phyloP scores from a whole-genome alignment of 1,140 invertebrate genomes.

The Listronotus bonariensis region DNA sequence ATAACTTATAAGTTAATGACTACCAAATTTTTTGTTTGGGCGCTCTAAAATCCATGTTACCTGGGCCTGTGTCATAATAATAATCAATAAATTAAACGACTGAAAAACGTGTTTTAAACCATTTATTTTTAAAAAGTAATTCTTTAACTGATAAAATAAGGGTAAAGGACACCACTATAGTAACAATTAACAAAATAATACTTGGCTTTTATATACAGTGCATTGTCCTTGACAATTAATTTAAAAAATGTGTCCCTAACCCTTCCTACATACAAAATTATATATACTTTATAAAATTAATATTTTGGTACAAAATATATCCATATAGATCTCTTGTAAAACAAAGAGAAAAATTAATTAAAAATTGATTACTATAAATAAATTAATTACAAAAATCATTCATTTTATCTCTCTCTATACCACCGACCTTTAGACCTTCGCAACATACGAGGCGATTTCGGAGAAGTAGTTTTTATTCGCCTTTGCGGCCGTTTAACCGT shows the following conservation, averaged over 20 bases:
- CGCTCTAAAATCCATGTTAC: no score
- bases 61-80: no score
- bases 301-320: constrained; percentile 47
- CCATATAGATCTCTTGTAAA: constrained; percentile 35
- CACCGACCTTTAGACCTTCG: constrained; percentile 48
- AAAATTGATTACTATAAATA: constrained; percentile 32
- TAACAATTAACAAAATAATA: constrained; percentile 26
- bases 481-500: constrained; percentile 39
- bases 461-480: constrained; percentile 45
- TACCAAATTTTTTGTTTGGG: no score
- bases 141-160: background rate
- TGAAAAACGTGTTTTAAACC: background rate
- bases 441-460: constrained; percentile 50
- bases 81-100: no score
- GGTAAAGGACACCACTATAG: background rate
- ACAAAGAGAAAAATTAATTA: constrained; percentile 34
- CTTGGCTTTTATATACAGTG: constrained; percentile 17
- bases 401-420: constrained; percentile 52
- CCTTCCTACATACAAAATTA: constrained; percentile 16
- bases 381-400: constrained; percentile 30
- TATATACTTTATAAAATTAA: constrained; percentile 24
- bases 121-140: constrained; percentile 1
- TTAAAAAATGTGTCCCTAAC: background rate
- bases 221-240: background rate
- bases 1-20: no score